These are phyloP conservation scores for Andrena praecox DNA, from an alignment of 2,888 invertebrate genomes.

Conservation along the genomic window DNA sequence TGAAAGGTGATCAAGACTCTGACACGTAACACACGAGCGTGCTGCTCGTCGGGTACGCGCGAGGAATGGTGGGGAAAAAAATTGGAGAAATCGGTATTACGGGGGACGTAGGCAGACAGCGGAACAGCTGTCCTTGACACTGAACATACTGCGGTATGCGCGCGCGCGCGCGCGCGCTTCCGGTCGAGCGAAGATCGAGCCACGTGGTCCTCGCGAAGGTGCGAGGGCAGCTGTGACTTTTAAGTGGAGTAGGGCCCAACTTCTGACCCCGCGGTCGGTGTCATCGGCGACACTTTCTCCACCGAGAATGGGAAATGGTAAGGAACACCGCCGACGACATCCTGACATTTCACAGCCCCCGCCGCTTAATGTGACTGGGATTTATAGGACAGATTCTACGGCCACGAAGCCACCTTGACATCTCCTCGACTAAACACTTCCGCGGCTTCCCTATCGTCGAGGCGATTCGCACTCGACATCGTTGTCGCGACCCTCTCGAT, in stretches of 20 bases:
- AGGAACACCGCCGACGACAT: constrained; percentile 66
- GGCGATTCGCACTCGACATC: constrained; percentile 8
- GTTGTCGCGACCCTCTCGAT: not conserved
- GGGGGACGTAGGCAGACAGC: constrained; percentile 46
- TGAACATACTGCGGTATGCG: constrained; percentile 69
- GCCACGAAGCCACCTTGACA: not conserved
- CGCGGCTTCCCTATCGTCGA: constrained; percentile 33
- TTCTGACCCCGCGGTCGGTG: constrained; percentile 35
- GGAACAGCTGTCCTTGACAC: constrained; percentile 73
- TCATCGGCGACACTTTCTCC: constrained; percentile 58
- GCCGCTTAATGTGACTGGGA: constrained; percentile 48
- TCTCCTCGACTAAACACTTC: constrained; percentile 17
- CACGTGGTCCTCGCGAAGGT: constrained; percentile 60
- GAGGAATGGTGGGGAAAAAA: constrained; percentile 8
- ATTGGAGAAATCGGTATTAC: constrained; percentile 53
- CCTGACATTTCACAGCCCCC: constrained; percentile 66
- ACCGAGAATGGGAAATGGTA: constrained; percentile 29
- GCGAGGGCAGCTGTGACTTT: constrained; percentile 67
- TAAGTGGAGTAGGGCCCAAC: constrained; percentile 35
- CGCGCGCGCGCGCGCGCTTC: constrained; percentile 44
- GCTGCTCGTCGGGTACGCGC: constrained; percentile 16
- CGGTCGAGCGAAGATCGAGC: constrained; percentile 60
- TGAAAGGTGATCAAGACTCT: constrained; percentile 59
- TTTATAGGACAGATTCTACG: constrained; percentile 49
- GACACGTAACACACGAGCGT: constrained; percentile 59